phyloP scores from a whole-genome alignment of 2,888 invertebrate genomes.

The Lasiommata megera region DNA sequence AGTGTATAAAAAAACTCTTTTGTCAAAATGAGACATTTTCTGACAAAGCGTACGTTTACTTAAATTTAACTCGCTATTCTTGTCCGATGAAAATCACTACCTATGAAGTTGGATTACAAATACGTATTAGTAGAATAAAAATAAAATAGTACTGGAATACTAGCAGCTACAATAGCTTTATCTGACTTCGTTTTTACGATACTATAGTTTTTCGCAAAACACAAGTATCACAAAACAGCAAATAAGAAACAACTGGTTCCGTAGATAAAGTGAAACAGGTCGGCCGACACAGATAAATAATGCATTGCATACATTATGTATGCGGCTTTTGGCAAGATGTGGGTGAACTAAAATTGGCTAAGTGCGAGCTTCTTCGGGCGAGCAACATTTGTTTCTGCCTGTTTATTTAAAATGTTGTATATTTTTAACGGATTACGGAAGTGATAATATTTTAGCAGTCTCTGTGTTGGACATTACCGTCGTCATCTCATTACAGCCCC shows the following conservation, averaged over 20 bases:
- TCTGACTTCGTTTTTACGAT: conserved; percentile 13
- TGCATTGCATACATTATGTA: conserved; percentile 47
- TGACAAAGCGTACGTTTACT: too few species aligned
- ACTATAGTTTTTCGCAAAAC: conserved; percentile 24
- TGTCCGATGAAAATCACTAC: too few species aligned
- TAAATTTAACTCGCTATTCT: too few species aligned
- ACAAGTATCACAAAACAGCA: conserved; percentile 30
- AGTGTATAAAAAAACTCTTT: too few species aligned
- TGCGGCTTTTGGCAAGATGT: conserved; percentile 34
- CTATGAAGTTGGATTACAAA: too few species aligned
- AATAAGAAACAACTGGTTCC: conserved; percentile 33
- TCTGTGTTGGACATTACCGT: too few species aligned
- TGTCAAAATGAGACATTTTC: too few species aligned
- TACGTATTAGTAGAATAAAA: too few species aligned
- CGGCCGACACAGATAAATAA: conserved; percentile 15
- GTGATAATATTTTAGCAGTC: neutral
- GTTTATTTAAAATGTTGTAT: neutral
- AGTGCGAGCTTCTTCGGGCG: conserved; percentile 18
- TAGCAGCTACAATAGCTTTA: neutral
- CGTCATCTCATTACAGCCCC: too few species aligned
- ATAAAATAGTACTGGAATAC: too few species aligned
- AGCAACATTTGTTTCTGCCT: neutral
- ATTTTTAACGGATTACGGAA: neutral
- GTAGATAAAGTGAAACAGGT: conserved; percentile 21
- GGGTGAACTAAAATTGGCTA: conserved; percentile 31